These are phyloP conservation scores for Zaprionus ghesquierei DNA, from an alignment of 1,140 invertebrate genomes.

Conservation along the genomic window DNA sequence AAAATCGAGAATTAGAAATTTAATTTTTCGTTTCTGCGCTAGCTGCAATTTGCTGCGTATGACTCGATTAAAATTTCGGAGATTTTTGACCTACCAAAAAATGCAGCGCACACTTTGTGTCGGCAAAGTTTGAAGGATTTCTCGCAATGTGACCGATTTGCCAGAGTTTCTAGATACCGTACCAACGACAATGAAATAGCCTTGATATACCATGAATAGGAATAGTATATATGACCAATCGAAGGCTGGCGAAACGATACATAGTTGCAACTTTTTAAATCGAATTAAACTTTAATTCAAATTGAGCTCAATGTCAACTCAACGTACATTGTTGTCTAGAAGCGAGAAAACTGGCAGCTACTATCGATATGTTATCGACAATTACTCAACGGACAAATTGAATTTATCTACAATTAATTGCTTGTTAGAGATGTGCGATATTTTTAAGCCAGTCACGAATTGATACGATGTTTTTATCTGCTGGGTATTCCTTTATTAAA, in stretches of 20 bases:
- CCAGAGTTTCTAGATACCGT: neutral
- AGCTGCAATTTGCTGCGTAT: neutral
- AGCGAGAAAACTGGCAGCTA: too few relatives aligned
- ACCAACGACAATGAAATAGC: neutral
- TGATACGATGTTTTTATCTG: too few relatives aligned
- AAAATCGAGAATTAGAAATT: neutral
- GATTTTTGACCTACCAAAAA: neutral
- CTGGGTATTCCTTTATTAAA: too few relatives aligned
- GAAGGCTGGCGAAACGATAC: neutral
- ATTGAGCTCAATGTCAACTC: too few relatives aligned
- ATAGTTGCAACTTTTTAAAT: neutral
- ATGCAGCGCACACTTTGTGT: neutral
- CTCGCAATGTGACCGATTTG: neutral
- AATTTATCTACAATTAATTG: too few relatives aligned
- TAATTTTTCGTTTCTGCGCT: neutral
- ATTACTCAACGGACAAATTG: too few relatives aligned
- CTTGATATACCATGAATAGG: neutral
- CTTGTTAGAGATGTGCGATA: too few relatives aligned
- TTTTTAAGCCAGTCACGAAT: too few relatives aligned
- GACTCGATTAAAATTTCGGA: neutral
- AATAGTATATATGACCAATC: neutral
- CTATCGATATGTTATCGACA: too few relatives aligned
- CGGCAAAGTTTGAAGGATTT: neutral
- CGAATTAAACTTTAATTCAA: neutral
- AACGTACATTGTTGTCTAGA: too few relatives aligned